Conservation (phyloP, 2,113 vertebrate genomes). For the Cygnus atratus region DNA sequence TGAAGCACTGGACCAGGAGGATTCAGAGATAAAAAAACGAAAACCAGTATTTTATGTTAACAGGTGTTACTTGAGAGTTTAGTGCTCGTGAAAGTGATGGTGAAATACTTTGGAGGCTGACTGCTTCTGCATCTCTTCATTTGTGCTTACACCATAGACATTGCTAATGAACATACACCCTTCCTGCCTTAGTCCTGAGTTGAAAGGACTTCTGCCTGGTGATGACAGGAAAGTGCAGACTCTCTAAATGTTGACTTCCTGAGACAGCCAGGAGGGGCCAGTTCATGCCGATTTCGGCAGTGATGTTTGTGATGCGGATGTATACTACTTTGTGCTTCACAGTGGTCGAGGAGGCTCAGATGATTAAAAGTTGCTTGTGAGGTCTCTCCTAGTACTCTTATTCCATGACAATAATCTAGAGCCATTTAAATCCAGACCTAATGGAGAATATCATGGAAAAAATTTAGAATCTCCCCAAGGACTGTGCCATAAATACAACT, state of each 20-base stretch:
- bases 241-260: neutral
- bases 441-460: neutral
- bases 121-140: neutral
- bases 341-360: neutral
- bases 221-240: neutral
- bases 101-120: neutral
- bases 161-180: slow-evolving; percentile 31
- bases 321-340: neutral
- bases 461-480: neutral
- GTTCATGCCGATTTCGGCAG: neutral
- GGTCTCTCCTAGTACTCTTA: neutral
- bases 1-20: neutral
- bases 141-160: neutral
- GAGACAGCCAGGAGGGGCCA: slow-evolving; percentile 10
- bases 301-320: neutral
- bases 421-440: neutral
- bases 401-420: neutral
- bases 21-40: neutral
- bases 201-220: slow-evolving; percentile 20
- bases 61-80: slow-evolving; percentile 13
- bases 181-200: slow-evolving; percentile 8
- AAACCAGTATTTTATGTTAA: neutral
- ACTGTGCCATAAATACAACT: neutral
- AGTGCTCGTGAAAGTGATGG: neutral
- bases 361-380: neutral